These are phyloP conservation scores for Xestia rhomboidea DNA, from an alignment of 2,888 invertebrate genomes.

Conservation along the genomic window DNA sequence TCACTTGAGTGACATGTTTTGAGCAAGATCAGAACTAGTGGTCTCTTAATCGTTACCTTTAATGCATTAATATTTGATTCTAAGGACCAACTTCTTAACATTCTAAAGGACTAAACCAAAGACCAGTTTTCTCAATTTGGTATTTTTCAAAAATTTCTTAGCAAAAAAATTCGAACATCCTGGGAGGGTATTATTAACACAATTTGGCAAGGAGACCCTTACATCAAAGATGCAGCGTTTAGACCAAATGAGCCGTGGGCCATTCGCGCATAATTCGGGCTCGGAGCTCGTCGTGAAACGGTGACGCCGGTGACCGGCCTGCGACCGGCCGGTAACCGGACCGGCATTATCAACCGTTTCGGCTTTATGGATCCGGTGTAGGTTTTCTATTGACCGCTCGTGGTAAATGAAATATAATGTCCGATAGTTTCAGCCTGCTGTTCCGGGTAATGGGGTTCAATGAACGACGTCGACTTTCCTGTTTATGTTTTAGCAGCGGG, in stretches of 20 bases:
- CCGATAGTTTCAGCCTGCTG: conserved; percentile 26
- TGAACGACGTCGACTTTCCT: conserved; percentile 25
- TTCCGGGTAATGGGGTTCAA: conserved; percentile 20
- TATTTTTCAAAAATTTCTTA: conserved; percentile 26
- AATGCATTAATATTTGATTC: neutral
- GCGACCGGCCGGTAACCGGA: conserved; percentile 63
- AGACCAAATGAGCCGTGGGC: conserved; percentile 87
- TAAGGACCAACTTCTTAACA: conserved; percentile 4
- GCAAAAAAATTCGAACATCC: conserved; percentile 38
- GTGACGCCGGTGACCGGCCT: conserved; percentile 34
- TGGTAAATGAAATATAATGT: conserved; percentile 53
- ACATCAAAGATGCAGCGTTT: conserved; percentile 85
- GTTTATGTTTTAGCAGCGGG: neutral
- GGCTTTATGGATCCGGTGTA: conserved; percentile 75
- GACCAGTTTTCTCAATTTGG: conserved; percentile 34
- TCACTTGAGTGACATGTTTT: neutral
- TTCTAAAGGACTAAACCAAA: neutral
- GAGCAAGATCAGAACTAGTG: neutral
- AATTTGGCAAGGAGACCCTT: conserved; percentile 76
- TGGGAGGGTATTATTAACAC: conserved; percentile 76
- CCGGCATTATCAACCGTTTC: conserved; percentile 74
- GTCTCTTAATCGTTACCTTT: neutral
- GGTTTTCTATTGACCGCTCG: conserved; percentile 58
- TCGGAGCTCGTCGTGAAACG: conserved; percentile 50
- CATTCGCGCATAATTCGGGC: conserved; percentile 87